phyloP scores from a whole-genome alignment of 2,113 vertebrate genomes.

The Colistium nudipinnis region DNA sequence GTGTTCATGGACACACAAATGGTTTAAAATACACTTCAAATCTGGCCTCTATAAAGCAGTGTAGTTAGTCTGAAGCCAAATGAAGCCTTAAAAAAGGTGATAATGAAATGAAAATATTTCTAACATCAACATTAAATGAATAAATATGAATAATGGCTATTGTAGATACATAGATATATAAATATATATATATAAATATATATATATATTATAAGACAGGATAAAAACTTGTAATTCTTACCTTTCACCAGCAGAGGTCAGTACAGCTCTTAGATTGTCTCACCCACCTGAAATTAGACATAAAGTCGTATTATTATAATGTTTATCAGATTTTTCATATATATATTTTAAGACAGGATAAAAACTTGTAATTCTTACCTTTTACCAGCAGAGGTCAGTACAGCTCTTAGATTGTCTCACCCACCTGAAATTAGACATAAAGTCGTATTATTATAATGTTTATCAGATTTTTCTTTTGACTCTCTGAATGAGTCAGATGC shows the following conservation, averaged over 20 bases:
- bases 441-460: not conserved
- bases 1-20: too few relatives aligned
- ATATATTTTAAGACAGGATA: not conserved
- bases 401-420: not conserved
- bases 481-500: constrained; percentile 16
- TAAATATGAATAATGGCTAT: too few relatives aligned
- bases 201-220: not conserved
- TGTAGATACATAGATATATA: too few relatives aligned
- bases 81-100: not conserved
- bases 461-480: too few relatives aligned
- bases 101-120: too few relatives aligned
- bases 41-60: not conserved
- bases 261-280: not conserved
- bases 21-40: too few relatives aligned
- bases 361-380: not conserved
- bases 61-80: not conserved
- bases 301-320: not conserved
- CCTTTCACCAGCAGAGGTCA: constrained; percentile 24
- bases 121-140: too few relatives aligned
- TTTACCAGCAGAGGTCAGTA: constrained; percentile 37
- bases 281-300: not conserved
- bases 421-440: not conserved
- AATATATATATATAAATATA: too few relatives aligned
- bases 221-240: not conserved
- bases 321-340: too few relatives aligned